Evolutionary conservation across 2,797 vertebrate species (phyloP).

Genomic region (Protosalanx chinensis): DNA sequence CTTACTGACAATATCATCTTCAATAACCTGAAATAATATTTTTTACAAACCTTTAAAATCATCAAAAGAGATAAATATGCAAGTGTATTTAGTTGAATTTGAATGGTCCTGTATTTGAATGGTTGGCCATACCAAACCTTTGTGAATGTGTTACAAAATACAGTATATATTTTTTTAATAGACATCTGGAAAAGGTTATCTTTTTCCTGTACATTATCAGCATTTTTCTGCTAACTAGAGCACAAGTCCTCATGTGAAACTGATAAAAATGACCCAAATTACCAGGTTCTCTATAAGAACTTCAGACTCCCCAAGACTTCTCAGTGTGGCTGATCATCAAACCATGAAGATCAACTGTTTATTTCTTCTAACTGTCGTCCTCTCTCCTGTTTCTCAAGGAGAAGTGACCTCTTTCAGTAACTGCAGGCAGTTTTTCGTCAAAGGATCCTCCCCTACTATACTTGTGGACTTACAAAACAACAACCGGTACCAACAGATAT

Average conservation of each 20-base stretch:
- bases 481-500: slow-evolving; percentile 35
- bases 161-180: no score
- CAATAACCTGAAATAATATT: no score
- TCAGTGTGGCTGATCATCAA: not conserved
- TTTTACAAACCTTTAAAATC: no score
- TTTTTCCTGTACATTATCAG: no score
- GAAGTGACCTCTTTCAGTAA: slow-evolving; percentile 17
- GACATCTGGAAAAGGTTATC: no score
- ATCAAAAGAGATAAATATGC: no score
- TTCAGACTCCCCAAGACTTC: not conserved
- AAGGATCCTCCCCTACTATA: slow-evolving; percentile 13
- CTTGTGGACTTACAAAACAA: slow-evolving; percentile 4
- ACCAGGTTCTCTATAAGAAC: not conserved
- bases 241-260: not conserved
- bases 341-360: not conserved
- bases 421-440: slow-evolving; percentile 30
- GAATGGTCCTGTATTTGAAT: no score
- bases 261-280: not conserved
- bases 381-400: slow-evolving; percentile 1
- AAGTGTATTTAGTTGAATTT: no score
- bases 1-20: no score
- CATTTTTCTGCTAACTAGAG: no score
- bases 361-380: not conserved
- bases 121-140: no score
- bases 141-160: no score